Evolutionary conservation across 2,888 invertebrate genomes (phyloP).

Genomic region (Napeogenes inachia): DNA sequence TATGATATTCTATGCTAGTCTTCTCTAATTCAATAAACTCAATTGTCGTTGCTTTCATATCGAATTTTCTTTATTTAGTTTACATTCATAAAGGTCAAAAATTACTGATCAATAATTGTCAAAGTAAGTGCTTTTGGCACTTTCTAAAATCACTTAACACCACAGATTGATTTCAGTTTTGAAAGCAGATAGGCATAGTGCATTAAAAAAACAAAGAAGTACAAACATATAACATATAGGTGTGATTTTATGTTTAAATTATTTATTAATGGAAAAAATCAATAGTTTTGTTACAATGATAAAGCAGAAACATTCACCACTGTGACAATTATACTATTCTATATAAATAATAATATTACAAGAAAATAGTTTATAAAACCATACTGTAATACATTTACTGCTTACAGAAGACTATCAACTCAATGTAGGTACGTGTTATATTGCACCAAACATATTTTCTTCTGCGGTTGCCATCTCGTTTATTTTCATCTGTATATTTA

Average conservation of each 20-base stretch:
- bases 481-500: constrained; percentile 27
- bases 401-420: constrained; percentile 14
- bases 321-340: neutral
- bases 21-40: constrained; percentile 6
- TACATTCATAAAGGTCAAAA: too few relatives aligned
- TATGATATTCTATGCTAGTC: neutral
- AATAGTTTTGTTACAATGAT: too few relatives aligned
- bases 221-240: too few relatives aligned
- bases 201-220: too few relatives aligned
- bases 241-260: too few relatives aligned
- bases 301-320: too few relatives aligned
- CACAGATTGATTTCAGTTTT: too few relatives aligned
- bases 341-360: constrained; percentile 4
- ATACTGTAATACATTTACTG: constrained; percentile 13
- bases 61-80: neutral
- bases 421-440: constrained; percentile 20
- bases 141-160: too few relatives aligned
- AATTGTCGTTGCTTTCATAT: constrained; percentile 27
- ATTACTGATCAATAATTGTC: too few relatives aligned
- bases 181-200: too few relatives aligned
- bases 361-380: constrained; percentile 10
- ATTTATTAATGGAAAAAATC: too few relatives aligned
- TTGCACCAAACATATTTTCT: constrained; percentile 22
- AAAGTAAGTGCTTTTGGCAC: too few relatives aligned
- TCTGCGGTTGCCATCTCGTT: constrained; percentile 20